Conservation (phyloP, 2,888 invertebrate genomes). For the Metellina segmentata region DNA sequence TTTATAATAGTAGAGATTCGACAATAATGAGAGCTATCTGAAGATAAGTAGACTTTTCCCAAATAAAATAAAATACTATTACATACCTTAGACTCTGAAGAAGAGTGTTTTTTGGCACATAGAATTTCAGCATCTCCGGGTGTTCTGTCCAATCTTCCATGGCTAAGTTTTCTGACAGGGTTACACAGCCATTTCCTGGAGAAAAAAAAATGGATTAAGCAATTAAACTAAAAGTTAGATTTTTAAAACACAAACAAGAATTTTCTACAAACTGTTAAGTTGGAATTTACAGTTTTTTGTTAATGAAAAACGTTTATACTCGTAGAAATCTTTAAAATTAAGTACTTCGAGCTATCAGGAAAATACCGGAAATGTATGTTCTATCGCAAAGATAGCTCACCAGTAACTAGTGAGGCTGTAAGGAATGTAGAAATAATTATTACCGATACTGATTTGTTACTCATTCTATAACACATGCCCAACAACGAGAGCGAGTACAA, state of each 20-base stretch:
- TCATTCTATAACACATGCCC: no score
- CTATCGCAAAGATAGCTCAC: no score
- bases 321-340: no score
- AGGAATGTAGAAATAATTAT: no score
- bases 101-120: slow-evolving; percentile 74
- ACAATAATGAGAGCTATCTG: no score
- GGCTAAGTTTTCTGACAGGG: slow-evolving; percentile 92
- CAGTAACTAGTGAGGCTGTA: no score
- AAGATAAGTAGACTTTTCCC: no score
- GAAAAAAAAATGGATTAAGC: background rate
- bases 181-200: slow-evolving; percentile 93
- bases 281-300: background rate
- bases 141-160: slow-evolving; percentile 86
- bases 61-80: background rate
- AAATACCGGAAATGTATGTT: no score
- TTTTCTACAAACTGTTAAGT: background rate
- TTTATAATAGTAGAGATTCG: no score
- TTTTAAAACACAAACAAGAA: background rate
- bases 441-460: no score
- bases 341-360: no score
- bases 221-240: background rate
- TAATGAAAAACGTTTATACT: background rate
- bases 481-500: no score
- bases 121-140: slow-evolving; percentile 76
- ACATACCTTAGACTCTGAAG: slow-evolving; percentile 49